These are phyloP conservation scores for Strigamia maritima DNA, from an alignment of 2,888 invertebrate species.

Conservation along the genomic window DNA sequence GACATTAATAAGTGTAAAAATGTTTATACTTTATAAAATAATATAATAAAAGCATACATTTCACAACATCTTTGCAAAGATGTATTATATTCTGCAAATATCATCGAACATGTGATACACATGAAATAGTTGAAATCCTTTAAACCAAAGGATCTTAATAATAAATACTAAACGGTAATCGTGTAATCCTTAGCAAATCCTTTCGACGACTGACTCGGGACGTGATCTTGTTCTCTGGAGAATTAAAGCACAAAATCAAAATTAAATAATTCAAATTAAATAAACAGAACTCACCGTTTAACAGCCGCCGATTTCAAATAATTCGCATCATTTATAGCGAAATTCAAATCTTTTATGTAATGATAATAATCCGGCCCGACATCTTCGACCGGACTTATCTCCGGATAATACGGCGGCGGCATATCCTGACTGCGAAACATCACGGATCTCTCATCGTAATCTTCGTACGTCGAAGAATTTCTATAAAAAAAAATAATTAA, in stretches of 20 bases:
- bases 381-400: conserved; percentile 1
- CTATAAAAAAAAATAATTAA: background rate
- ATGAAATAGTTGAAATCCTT: background rate
- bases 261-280: background rate
- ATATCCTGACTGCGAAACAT: conserved; percentile 35
- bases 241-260: background rate
- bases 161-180: conserved; percentile 26
- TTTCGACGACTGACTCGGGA: background rate
- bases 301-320: background rate
- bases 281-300: background rate
- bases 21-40: conserved; percentile 29
- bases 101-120: conserved; percentile 13
- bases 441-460: background rate
- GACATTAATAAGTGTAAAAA: background rate
- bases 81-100: background rate
- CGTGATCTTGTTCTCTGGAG: background rate
- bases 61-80: background rate
- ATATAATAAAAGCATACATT: conserved; percentile 10
- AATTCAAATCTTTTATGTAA: conserved; percentile 9
- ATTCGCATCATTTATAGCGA: background rate
- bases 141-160: background rate
- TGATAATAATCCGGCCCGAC: background rate
- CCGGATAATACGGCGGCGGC: conserved; percentile 31
- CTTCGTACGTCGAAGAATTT: background rate
- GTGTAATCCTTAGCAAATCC: conserved; percentile 1